These are phyloP conservation scores for Nomada goodeniana DNA, from an alignment of 2,888 invertebrate species.

Conservation along the genomic window DNA sequence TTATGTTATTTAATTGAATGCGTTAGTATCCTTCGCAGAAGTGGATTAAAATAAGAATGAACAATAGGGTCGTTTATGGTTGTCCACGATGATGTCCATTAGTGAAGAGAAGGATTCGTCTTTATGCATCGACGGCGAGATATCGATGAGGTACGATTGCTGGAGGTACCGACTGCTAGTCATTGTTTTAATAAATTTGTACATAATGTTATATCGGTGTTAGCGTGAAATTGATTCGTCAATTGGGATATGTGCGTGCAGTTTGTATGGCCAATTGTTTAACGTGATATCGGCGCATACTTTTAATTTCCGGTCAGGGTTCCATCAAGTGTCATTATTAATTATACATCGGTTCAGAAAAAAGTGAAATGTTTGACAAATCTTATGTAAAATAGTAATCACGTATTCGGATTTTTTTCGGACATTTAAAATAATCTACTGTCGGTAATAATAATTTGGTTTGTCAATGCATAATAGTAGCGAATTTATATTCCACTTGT, in stretches of 20 bases:
- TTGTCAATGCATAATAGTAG: too few species aligned
- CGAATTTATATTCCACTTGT: too few species aligned
- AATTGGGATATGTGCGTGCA: constrained; percentile 38
- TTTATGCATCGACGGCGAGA: constrained; percentile 2
- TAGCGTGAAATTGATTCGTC: constrained; percentile 59
- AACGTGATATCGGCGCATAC: constrained; percentile 17
- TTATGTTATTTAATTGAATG: not conserved
- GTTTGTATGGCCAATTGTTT: constrained; percentile 42
- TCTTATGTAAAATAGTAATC: too few species aligned
- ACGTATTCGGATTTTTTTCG: too few species aligned
- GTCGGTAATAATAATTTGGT: too few species aligned
- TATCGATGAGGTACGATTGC: constrained; percentile 15
- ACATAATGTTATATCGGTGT: constrained; percentile 69
- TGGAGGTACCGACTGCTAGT: constrained; percentile 58
- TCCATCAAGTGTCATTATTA: not conserved
- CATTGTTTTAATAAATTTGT: constrained; percentile 72
- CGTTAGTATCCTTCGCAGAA: not conserved
- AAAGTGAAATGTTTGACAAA: not conserved
- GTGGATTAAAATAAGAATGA: not conserved
- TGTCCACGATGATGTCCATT: constrained; percentile 1
- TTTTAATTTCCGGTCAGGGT: constrained; percentile 6
- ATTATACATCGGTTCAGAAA: not conserved
- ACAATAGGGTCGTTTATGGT: not conserved
- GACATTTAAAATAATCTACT: too few species aligned
- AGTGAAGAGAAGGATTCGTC: not conserved